Evolutionary conservation across 2,113 vertebrate genomes (phyloP), one percentile per base, ranked within the genome.

Genomic region (Epinephelus cyanopodus): DNA sequence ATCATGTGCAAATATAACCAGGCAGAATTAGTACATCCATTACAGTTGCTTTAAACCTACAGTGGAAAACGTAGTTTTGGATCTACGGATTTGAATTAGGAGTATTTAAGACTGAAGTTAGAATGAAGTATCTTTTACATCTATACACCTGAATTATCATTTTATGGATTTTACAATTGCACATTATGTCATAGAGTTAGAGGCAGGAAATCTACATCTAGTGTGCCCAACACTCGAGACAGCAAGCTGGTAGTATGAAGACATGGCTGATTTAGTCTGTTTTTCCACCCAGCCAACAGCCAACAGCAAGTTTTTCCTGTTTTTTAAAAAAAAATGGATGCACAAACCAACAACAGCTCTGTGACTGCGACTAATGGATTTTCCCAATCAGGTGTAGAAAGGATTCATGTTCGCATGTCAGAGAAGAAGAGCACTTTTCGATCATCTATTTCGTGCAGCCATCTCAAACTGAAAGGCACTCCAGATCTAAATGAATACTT

Each of bases 1-100:
- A 48, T 79, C 48, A 29, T 77, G 47, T 58, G 60, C 12, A 75
- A 71, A 72, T 74, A 62, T 58, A n/a, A 81, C 12, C 5, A 33
- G 57, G 58, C 58, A 62, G 47, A 39, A 76, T 61, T 33, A 73
- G 21, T 58, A 13, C 3, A 56, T 61, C 25, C 6, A 39, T 63
- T 60, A 37, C 8, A 12, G 47, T 21, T n/a, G 23, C n/a, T 62
- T 5, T 33, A 75, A 19, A 17, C 15, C 7, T 21, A 25, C 5
- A 60, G 33, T 54, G 23, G 11, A 66, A 69, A 53, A 53, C 10
- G 0, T 8, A 11, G 18, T 23, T n/a, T 64, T 17, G 33, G 3
- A 39, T 53, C 29, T 1, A 29, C 18, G 60, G 29, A 63, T 19
- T 10, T 79, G 18, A 58, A 73, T 72, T 19, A 39, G 7, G 19